Evolutionary conservation across 1,140 invertebrate genomes (phyloP).

Genomic region (Acyrthosiphon pisum): DNA sequence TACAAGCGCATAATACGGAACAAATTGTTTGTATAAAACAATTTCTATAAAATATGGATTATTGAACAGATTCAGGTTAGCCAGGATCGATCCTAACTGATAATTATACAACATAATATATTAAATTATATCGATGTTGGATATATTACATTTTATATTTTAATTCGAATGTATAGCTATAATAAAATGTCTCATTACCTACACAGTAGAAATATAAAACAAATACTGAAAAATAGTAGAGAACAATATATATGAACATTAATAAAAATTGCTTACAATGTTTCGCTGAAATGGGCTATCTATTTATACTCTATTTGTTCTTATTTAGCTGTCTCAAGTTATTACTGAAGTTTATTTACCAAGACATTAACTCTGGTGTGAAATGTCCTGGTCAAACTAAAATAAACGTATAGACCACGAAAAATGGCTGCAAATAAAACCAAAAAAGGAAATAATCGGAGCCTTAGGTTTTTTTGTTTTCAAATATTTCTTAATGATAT

Average conservation of each 20-base stretch:
- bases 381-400: neutral
- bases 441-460: neutral
- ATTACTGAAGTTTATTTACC: neutral
- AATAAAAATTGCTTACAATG: neutral
- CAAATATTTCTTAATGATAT: neutral
- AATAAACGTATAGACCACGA: neutral
- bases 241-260: neutral
- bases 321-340: constrained; percentile 3
- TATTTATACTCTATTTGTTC: neutral
- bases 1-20: neutral
- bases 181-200: neutral
- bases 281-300: neutral
- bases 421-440: constrained; percentile 2
- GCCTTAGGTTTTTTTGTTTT: neutral
- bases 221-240: neutral
- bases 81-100: neutral
- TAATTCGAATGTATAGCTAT: neutral
- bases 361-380: constrained; percentile 12
- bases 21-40: neutral
- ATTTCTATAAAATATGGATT: neutral
- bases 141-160: neutral
- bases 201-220: neutral
- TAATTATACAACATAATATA: neutral
- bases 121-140: neutral
- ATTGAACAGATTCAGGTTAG: neutral